Base-by-base conservation (phyloP, 2,888 invertebrate species). In the Caenorhabditis sp. region DNA sequence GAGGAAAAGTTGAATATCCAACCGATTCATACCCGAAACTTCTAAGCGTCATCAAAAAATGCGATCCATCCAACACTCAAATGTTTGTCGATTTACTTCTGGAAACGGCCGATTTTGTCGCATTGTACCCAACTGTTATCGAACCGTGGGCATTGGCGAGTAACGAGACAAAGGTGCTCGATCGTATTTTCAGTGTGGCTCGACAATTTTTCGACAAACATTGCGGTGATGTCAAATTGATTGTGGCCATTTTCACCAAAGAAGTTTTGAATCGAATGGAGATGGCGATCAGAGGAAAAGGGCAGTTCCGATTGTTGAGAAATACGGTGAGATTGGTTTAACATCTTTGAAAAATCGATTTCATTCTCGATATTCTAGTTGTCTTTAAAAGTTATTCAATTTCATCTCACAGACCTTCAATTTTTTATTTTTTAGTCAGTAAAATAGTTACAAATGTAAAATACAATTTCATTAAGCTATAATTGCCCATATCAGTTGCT, bases 81-180 rank as follows among this genome's bases (percentile, higher is more conserved):
- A 27, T 31, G 1, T 26, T 62, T 21, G 12, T 36, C 10, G 54
- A 62, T 27, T 19, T 27, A 1, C n/a, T 62, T 17, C 6, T 62
- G 12, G 62, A 64, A 17, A 26, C 24, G 10, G 37, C 43, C 0
- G 1, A 31, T 24, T 73, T 73, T 27, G 73, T 69, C 3, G 62
- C 59, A 26, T 63, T 73, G 50, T 73, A 73, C 71, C 57, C 63
- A 77, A 75, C 68, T 23, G 71, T 79, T 14, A 58, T 73, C n/a
- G 77, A 77, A 53, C 69, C 72, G 49, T 79, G 79, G 79, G 73
- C 79, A 1, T 62, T 69, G 3, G 69, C 71, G 8, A 75, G 73
- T 53, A 76, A 76, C 51, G 79, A 79, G 23, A 62, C 73, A 17
- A 77, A 76, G 37, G 72, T 71, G 51, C 68, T 79, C 21, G 77